Evolutionary conservation across 1,140 invertebrate genomes (phyloP), one percentile per base, ranked within the genome.

Genomic region (Calliphora vicina): DNA sequence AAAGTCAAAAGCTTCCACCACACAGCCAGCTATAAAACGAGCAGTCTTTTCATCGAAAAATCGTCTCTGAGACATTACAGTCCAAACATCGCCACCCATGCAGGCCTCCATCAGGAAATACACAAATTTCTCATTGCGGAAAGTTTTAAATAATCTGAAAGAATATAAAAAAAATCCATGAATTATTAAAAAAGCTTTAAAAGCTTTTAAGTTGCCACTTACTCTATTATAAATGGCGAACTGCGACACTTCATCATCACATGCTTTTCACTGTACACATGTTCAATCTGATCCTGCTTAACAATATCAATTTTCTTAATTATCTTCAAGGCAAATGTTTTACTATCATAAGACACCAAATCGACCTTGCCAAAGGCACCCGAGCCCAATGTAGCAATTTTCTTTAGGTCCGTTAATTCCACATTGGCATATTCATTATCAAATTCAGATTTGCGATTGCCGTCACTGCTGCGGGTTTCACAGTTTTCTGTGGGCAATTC

Each of bases 61-160:
- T 35, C 96, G 93, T 83, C 95, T 93, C 86, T 94, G 94, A 83
- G 95, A 93, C 29, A 99, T 93, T 20, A 99, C 95, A 12, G 97
- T 99, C 98, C 98, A 99, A 12, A 99, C 94, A 91, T 99, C 98
- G 17, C 99, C 99, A 8, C 98, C 98, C 61, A 99, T 93, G 90
- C 98, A 98, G 0, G 96, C 94, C 92, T 99, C 99, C 95, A 99
- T 96, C 50, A 99, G 91, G 92, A 99, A 98, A 90, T 99, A 99
- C 8, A 99, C 94, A 90, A 98, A 99, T 89, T 99, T 99, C 74
- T 93, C 93, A 91, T 99, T 98, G 89, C 97, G 97, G 91, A 96
- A 99, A 1, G 98, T 99, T 84, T 95, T 95, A 91, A 96, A 99
- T 78, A 99, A 92, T 87, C 97, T 98, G 13, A 23, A 73, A 82